A percentile compares a stretch with the other conserved stretches of the same genome.
phyloP scores from a whole-genome alignment of 2,888 invertebrate genomes.

The Temnothorax rugatulus region DNA sequence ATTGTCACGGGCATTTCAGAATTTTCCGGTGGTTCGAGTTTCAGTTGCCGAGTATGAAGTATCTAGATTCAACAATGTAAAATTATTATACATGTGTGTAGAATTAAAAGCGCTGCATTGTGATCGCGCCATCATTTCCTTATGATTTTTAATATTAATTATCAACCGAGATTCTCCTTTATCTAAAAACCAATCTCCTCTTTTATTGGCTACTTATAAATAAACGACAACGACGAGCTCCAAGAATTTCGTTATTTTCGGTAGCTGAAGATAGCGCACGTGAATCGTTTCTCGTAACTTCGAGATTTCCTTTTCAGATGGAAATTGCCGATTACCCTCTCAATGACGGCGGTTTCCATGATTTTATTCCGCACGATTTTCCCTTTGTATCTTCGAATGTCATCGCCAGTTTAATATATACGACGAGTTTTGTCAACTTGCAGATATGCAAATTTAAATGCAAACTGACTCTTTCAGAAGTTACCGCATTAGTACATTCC shows the following conservation, averaged over 20 bases:
- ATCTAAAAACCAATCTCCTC: too few relatives aligned
- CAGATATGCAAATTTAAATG: slow-evolving; percentile 14
- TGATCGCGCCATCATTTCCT: not conserved
- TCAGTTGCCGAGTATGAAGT: not conserved
- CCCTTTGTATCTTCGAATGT: slow-evolving; percentile 40
- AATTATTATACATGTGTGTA: not conserved
- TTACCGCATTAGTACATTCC: not conserved
- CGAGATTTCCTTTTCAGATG: slow-evolving; percentile 63
- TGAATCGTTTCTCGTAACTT: slow-evolving; percentile 53
- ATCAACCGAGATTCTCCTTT: not conserved
- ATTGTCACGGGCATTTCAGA: not conserved
- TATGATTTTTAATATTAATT: slow-evolving; percentile 5
- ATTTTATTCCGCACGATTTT: slow-evolving; percentile 51
- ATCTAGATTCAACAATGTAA: not conserved
- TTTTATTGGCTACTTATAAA: slow-evolving; percentile 16
- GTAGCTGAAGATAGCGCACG: not conserved
- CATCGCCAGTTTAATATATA: slow-evolving; percentile 21
- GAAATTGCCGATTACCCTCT: slow-evolving; percentile 48
- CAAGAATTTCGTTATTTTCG: slow-evolving; percentile 22
- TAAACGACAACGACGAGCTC: not conserved
- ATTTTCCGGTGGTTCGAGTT: not conserved
- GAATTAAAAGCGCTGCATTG: not conserved
- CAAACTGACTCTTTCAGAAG: slow-evolving; percentile 1
- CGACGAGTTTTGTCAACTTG: slow-evolving; percentile 18
- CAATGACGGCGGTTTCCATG: slow-evolving; percentile 41